Evolutionary conservation across 2,888 invertebrate genomes (phyloP).

Genomic region (Trilocha varians): DNA sequence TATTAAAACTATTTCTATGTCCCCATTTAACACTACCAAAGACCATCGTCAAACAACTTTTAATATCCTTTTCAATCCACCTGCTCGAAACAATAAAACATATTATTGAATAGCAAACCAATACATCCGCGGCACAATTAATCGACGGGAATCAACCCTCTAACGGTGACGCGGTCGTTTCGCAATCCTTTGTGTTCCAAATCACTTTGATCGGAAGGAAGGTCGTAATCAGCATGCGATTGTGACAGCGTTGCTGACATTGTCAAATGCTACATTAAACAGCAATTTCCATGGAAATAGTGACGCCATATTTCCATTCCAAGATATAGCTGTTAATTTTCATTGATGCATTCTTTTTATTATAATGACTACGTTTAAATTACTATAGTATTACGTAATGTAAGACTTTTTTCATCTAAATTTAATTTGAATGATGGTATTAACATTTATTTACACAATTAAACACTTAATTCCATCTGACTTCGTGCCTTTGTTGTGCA

Average conservation of each 20-base stretch:
- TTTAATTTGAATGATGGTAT: too few species aligned
- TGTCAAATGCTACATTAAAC: constrained; percentile 11
- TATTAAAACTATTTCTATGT: too few species aligned
- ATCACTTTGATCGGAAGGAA: constrained; percentile 58
- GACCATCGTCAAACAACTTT: not conserved
- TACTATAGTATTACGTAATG: too few species aligned
- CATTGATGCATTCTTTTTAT: too few species aligned
- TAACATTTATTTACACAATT: not conserved
- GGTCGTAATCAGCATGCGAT: constrained; percentile 47
- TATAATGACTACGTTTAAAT: too few species aligned
- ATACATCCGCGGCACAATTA: constrained; percentile 40
- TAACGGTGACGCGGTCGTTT: constrained; percentile 47
- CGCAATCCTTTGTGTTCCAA: constrained; percentile 58
- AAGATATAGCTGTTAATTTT: not conserved
- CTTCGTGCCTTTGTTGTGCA: too few species aligned
- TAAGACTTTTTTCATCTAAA: too few species aligned
- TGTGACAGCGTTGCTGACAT: constrained; percentile 34
- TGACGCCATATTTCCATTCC: not conserved
- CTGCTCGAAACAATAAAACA: constrained; percentile 14
- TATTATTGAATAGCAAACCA: constrained; percentile 27
- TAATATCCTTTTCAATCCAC: constrained; percentile 11
- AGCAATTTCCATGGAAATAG: not conserved
- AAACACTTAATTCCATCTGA: constrained; percentile 4
- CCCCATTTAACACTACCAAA: too few species aligned
- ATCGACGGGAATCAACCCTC: constrained; percentile 34